A percentile compares a stretch with the other conserved stretches of the same genome.
These are phyloP conservation scores for Liposcelis brunnea DNA, from an alignment of 2,888 invertebrate genomes.

Conservation along the genomic window DNA sequence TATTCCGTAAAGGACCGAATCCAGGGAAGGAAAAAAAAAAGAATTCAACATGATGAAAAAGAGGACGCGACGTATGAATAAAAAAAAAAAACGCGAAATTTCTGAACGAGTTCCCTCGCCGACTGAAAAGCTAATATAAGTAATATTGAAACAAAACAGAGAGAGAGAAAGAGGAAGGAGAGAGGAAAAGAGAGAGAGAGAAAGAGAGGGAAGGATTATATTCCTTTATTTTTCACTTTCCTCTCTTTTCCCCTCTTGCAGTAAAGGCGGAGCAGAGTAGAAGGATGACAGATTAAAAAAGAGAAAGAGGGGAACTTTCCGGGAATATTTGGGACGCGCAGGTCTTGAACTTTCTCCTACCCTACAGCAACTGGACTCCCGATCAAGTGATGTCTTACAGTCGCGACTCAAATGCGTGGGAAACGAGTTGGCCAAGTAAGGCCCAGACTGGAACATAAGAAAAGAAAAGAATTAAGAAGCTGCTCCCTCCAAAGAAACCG, in stretches of 20 bases:
- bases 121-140: no score
- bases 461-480: slow-evolving; percentile 8
- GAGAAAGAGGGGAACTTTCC: slow-evolving; percentile 6
- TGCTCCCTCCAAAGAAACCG: slow-evolving; percentile 3
- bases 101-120: no score
- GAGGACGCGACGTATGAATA: no score
- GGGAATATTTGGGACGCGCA: slow-evolving; percentile 1
- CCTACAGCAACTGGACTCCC: not conserved
- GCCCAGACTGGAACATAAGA: slow-evolving; percentile 6
- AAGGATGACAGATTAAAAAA: slow-evolving; percentile 2
- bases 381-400: slow-evolving; percentile 2
- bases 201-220: slow-evolving; percentile 2
- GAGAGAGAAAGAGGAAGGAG: no score
- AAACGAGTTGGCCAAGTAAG: not conserved
- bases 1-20: no score
- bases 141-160: no score
- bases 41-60: no score
- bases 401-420: slow-evolving; percentile 4
- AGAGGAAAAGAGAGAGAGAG: not conserved
- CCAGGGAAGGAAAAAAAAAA: no score
- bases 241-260: slow-evolving; percentile 7
- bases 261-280: slow-evolving; percentile 4
- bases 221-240: slow-evolving; percentile 7
- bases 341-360: slow-evolving; percentile 2
- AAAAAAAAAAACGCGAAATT: no score